Percentiles rank a stretch among this genome's conserved stretches.
Conservation (phyloP, 2,888 invertebrate genomes). For the Nymphalis c-album region DNA sequence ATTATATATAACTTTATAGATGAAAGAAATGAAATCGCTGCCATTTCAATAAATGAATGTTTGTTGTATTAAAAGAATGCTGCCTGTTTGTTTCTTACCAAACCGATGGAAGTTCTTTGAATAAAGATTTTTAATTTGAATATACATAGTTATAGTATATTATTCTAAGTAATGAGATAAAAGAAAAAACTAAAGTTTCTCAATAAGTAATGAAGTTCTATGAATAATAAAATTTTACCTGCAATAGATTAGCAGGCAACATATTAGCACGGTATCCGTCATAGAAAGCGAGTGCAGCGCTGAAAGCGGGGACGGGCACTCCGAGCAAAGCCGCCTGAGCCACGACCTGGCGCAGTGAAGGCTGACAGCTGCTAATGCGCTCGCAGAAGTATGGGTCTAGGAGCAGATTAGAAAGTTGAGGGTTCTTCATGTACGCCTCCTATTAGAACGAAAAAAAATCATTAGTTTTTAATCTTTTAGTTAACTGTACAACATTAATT, state of each 20-base stretch:
- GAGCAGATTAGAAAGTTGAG: constrained; percentile 91
- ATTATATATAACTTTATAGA: no score
- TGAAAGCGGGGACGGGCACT: constrained; percentile 96
- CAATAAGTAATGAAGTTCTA: neutral
- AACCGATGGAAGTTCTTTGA: no score
- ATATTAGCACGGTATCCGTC: constrained; percentile 95
- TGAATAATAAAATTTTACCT: constrained; percentile 74
- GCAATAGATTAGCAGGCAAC: constrained; percentile 96
- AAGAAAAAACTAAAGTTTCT: no score
- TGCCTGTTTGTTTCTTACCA: no score
- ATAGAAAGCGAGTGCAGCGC: constrained; percentile 97
- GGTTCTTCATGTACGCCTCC: constrained; percentile 94
- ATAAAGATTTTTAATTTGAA: no score
- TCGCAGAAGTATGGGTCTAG: constrained; percentile 95
- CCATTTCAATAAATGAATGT: no score
- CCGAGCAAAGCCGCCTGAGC: constrained; percentile 86
- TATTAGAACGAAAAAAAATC: constrained; percentile 57
- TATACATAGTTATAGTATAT: no score
- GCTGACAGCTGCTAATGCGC: constrained; percentile 90
- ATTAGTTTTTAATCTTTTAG: neutral
- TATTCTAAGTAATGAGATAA: no score
- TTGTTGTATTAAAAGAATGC: no score
- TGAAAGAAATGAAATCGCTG: no score
- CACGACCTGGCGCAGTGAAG: constrained; percentile 92
- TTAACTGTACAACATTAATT: no score